Evolutionary conservation across 2,888 invertebrate species (phyloP), one percentile per base, ranked within the genome.

Genomic region (Drosophila paranaensis): DNA sequence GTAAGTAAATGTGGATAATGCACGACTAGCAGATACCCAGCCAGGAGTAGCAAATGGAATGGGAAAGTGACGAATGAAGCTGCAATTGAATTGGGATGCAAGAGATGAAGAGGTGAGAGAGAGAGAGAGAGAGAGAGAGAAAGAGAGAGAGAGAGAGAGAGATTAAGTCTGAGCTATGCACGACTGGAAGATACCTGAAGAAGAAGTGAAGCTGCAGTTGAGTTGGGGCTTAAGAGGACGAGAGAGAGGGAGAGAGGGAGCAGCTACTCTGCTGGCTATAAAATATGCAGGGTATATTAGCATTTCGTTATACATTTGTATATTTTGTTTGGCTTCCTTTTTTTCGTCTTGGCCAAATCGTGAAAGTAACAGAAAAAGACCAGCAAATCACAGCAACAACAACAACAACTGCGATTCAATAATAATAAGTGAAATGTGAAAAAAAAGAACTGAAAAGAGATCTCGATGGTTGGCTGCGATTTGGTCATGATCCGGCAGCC

Each of bases 351-450:
- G 56, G 55, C 37, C 55, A 42, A 86, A 81, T 82, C 82, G 82
- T 82, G 82, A 82, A 82, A 82, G 89, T 82, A 84, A 69, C 64
- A 77, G 74, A 81, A 71, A 71, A 61, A 58, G 50, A 58, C 40
- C 50, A 86, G 57, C 63, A 84, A 81, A 79, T 75, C 80, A 78
- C 81, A 80, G 30, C 20, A 60, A n/a, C 50, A 62, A 50, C 39
- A 61, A 48, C 27, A 40, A 27, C 33, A 65, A 65, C 33, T 43
- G 55, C 51, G 39, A 57, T 43, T 69, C 53, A 69, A 69, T 71
- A 71, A 71, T 72, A 70, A 70, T 70, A 70, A 70, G 72, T 62
- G 56, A 62, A 62, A 71, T 62, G 51, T 45, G 60, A 35, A 54
- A 53, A 20, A 20, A 20, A 20, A 20, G 2, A 20, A 70, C 54